These are phyloP conservation scores for Cardiocondyla obscurior DNA, from an alignment of 1,140 invertebrate species.

Conservation along the genomic window DNA sequence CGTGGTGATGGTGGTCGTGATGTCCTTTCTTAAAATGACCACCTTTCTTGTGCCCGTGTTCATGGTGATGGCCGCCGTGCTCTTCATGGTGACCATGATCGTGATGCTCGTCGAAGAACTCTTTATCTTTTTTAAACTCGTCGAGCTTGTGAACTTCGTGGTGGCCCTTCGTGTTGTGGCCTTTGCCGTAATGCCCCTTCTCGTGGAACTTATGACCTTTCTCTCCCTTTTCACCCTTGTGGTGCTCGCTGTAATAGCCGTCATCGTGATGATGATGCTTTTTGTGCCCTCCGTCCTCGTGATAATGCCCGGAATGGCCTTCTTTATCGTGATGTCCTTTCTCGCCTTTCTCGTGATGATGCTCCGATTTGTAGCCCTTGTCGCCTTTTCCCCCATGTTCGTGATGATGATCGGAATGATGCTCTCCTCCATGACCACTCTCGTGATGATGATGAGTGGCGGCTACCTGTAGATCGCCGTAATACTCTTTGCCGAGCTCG, in stretches of 20 bases:
- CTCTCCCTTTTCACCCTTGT: slow-evolving; percentile 86
- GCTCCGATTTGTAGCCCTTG: slow-evolving; percentile 85
- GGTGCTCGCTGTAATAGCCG: slow-evolving; percentile 87
- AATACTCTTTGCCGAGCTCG: slow-evolving; percentile 40
- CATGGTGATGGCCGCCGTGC: slow-evolving; percentile 90
- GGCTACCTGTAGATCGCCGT: slow-evolving; percentile 56
- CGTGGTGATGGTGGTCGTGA: slow-evolving; percentile 87
- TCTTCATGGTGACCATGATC: slow-evolving; percentile 92
- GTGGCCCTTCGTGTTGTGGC: slow-evolving; percentile 87
- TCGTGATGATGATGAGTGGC: slow-evolving; percentile 82
- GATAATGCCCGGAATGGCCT: slow-evolving; percentile 87
- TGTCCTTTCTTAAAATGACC: slow-evolving; percentile 90
- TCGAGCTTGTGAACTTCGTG: slow-evolving; percentile 89
- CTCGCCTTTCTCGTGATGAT: slow-evolving; percentile 87
- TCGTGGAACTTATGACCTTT: slow-evolving; percentile 88
- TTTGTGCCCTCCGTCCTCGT: slow-evolving; percentile 87
- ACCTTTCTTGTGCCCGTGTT: slow-evolving; percentile 89
- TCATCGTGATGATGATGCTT: slow-evolving; percentile 89
- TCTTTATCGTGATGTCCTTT: slow-evolving; percentile 89
- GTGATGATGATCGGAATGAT: slow-evolving; percentile 84
- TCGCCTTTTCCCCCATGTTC: slow-evolving; percentile 82
- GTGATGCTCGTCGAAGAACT: slow-evolving; percentile 92
- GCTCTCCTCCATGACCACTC: slow-evolving; percentile 85
- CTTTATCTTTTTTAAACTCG: slow-evolving; percentile 89
- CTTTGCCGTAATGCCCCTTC: slow-evolving; percentile 87